These are phyloP conservation scores for Hemibagrus guttatus DNA, from an alignment of 2,797 vertebrate genomes.

Conservation along the genomic window DNA sequence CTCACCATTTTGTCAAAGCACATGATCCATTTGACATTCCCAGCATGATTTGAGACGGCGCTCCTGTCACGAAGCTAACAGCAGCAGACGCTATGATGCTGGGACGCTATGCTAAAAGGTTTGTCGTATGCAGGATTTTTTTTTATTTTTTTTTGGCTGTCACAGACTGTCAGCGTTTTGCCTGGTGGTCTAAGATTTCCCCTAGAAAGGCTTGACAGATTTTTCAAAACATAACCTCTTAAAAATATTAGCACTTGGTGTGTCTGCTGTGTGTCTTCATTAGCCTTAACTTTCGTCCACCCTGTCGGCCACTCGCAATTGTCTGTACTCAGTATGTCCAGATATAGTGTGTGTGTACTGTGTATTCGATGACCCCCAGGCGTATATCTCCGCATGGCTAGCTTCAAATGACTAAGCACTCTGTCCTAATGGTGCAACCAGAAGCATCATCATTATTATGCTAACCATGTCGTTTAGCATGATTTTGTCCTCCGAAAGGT, in stretches of 20 bases:
- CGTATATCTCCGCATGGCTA: background rate
- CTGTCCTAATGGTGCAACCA: constrained; percentile 12
- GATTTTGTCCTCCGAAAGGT: constrained; percentile 33
- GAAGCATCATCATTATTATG: constrained; percentile 45
- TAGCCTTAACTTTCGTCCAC: background rate
- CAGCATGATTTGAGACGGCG: constrained; percentile 3
- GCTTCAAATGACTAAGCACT: constrained; percentile 34
- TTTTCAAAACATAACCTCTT: constrained; percentile 25
- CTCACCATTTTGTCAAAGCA: constrained; percentile 24
- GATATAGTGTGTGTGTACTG: background rate
- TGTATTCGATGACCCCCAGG: background rate
- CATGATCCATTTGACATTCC: constrained; percentile 5
- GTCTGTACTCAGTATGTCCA: background rate
- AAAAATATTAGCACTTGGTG: background rate
- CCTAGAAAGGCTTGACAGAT: constrained; percentile 10
- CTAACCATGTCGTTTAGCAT: constrained; percentile 40
- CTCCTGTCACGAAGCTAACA: constrained; percentile 35
- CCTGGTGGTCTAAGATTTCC: constrained; percentile 18
- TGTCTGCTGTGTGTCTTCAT: background rate
- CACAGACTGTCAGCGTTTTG: constrained; percentile 16
- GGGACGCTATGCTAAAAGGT: constrained; percentile 14
- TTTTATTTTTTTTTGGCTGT: constrained; percentile 12
- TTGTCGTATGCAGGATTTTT: constrained; percentile 4
- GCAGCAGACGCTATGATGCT: background rate
- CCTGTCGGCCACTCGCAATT: background rate